Evolutionary conservation across 1,140 invertebrate species (phyloP).

Genomic region (Aphis gossypii): DNA sequence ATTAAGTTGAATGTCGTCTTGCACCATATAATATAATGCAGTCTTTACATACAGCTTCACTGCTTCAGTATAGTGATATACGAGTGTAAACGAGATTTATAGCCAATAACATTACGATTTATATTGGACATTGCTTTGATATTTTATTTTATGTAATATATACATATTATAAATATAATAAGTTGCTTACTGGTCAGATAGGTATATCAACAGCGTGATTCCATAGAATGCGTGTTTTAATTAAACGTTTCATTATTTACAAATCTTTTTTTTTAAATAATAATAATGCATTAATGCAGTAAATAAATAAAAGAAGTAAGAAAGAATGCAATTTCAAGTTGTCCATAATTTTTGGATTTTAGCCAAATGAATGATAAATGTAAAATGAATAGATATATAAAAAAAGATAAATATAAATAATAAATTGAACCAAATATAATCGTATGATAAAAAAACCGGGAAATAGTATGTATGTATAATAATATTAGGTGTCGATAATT

Average conservation of each 20-base stretch:
- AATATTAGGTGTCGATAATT: not conserved
- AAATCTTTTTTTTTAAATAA: not conserved
- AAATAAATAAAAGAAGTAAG: constrained; percentile 24
- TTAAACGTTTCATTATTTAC: constrained; percentile 39
- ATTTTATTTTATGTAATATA: constrained; percentile 46
- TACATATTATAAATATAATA: constrained; percentile 23
- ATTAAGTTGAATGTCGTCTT: constrained; percentile 15
- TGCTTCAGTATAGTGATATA: constrained; percentile 23
- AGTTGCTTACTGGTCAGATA: not conserved
- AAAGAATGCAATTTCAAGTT: constrained; percentile 31
- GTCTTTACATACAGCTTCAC: not conserved
- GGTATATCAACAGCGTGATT: constrained; percentile 13
- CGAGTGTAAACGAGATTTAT: constrained; percentile 48
- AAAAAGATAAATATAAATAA: constrained; percentile 1
- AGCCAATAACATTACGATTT: constrained; percentile 51
- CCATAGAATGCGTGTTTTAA: constrained; percentile 29
- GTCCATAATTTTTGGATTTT: not conserved
- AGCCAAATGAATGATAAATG: constrained; percentile 29
- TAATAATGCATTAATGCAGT: not conserved
- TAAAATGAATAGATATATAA: not conserved
- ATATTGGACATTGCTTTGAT: constrained; percentile 46
- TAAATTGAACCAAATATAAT: not conserved
- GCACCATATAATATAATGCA: not conserved
- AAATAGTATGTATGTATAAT: not conserved
- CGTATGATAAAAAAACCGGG: not conserved